Evolutionary conservation across 2,113 vertebrate species (phyloP).

Genomic region (Platichthys stellatus): DNA sequence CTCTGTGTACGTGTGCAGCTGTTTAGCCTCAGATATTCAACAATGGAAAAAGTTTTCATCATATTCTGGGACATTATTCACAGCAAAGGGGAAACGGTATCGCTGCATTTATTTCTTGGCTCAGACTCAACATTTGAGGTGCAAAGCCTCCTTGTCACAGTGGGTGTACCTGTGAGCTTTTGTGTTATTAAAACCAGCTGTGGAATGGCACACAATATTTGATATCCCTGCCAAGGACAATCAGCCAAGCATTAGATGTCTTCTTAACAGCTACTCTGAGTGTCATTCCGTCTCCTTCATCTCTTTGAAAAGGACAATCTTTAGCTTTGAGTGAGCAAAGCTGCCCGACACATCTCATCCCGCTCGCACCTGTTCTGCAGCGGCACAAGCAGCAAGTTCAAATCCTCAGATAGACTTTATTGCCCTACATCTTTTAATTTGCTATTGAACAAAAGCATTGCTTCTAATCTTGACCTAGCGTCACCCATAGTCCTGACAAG

Average conservation of each 20-base stretch:
- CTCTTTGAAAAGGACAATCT: slow-evolving; percentile 42
- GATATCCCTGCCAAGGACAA: slow-evolving; percentile 44
- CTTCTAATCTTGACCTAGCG: neutral
- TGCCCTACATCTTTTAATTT: slow-evolving; percentile 13
- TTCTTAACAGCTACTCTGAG: slow-evolving; percentile 45
- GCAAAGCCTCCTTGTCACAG: slow-evolving; percentile 52
- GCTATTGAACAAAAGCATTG: neutral
- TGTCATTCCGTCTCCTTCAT: slow-evolving; percentile 45
- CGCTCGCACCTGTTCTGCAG: slow-evolving; percentile 15
- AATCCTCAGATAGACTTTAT: slow-evolving; percentile 2
- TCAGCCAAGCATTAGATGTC: slow-evolving; percentile 43
- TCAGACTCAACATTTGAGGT: slow-evolving; percentile 22
- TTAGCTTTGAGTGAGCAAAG: slow-evolving; percentile 36
- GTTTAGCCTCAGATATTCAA: neutral
- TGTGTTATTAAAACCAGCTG: slow-evolving; percentile 53
- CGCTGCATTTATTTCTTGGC: neutral
- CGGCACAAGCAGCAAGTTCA: slow-evolving; percentile 1
- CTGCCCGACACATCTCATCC: slow-evolving; percentile 3
- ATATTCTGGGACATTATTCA: slow-evolving; percentile 5
- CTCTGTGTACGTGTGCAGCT: neutral
- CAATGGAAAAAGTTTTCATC: neutral
- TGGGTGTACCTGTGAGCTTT: slow-evolving; percentile 55
- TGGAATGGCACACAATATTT: slow-evolving; percentile 40
- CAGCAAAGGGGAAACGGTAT: neutral
- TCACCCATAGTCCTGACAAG: neutral